Evolutionary conservation across 2,797 vertebrate species (phyloP), one percentile per base, ranked within the genome.

Genomic region (Micrastur ruficollis): DNA sequence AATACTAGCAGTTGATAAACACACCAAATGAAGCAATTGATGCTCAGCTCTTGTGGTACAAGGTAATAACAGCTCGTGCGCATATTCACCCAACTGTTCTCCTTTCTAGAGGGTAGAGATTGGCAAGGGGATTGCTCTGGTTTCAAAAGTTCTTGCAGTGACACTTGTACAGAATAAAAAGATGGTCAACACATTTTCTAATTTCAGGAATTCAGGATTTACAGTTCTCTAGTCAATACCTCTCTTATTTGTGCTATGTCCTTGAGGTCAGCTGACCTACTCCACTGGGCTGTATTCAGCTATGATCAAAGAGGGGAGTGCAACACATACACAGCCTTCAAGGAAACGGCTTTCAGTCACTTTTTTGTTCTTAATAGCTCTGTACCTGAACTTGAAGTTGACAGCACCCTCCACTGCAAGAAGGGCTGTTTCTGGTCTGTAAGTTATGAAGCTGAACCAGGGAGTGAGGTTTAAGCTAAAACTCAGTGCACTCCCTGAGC

Each of bases 1-100:
- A 97, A 96, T 83, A 85, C 68, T 71, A 94, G 49, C 71, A 79
- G 63, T 38, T 96, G 86, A 96, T 81, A 71, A 93, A 91, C 82
- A 71, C 56, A 63, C 34, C 55, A 86, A 82, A 78, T 82, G 79
- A 95, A 63, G 73, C 81, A 46, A 78, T 52, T 81, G 71, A 58
- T 62, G 78, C 34, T 94, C 58, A 47, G 20, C 46, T 83, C 40
- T 42, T 87, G 78, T 8, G 32, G 44, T 71, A 53, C 40, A 63
- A 50, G 50, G 53, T 70, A 96, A 62, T 68, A 93, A 83, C 12
- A 78, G 63, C 29, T 29, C 3, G 0, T 44, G 46, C 1, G 3
- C 29, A 29, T 44, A 23, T 32, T 56, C 63, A 75, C 61, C 5
- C 47, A 40, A 75, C 38, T 86, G 15, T 58, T 93, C 73, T 78